phyloP scores from a whole-genome alignment of 2,113 vertebrate species.

The Tupaia tana region DNA sequence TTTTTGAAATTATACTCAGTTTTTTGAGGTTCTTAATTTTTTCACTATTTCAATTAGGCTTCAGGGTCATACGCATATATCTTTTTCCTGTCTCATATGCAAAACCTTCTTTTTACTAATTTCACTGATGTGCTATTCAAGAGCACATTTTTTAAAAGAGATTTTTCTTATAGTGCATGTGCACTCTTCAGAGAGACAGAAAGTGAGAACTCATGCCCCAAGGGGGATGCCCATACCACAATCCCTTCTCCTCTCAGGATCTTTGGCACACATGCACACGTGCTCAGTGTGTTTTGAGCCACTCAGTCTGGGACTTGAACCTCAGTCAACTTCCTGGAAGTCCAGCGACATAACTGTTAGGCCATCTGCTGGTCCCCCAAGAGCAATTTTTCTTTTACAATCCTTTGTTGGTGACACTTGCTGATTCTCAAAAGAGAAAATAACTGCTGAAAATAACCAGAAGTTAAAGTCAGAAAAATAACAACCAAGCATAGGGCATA shows the following conservation, averaged over 20 bases:
- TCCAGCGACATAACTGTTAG: no score
- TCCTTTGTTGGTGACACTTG: not conserved
- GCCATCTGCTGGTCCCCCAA: no score
- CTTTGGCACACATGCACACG: no score
- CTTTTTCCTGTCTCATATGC: not conserved
- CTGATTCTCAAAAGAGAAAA: not conserved
- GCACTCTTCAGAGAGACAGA: no score
- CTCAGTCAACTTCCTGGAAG: no score
- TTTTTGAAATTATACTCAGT: not conserved
- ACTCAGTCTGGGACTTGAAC: no score
- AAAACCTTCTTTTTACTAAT: not conserved
- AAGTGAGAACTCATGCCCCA: no score
- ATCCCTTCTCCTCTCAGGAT: no score
- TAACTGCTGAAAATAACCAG: not conserved
- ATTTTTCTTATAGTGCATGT: no score
- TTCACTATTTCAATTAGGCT: not conserved
- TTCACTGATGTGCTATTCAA: not conserved
- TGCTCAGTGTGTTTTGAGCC: no score
- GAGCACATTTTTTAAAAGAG: not conserved
- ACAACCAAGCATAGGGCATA: not conserved
- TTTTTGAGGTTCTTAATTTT: slow-evolving; percentile 4
- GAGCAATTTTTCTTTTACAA: not conserved
- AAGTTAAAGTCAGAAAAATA: not conserved
- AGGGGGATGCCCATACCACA: no score
- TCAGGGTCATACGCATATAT: not conserved